phyloP scores from a whole-genome alignment of 2,888 invertebrate species.

The Phengaris arion region DNA sequence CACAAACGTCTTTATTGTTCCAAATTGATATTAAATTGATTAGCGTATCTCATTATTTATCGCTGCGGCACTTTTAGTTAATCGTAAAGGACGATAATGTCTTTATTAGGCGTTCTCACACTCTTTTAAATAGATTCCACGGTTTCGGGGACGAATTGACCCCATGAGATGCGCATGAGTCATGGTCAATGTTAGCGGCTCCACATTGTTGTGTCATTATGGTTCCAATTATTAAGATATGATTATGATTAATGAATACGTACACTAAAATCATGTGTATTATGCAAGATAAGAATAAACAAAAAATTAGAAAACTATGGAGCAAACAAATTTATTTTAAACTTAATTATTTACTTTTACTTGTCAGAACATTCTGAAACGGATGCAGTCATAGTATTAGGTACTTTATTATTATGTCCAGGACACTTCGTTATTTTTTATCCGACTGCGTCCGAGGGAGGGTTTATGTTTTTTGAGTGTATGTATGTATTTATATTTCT shows the following conservation, averaged over 20 bases:
- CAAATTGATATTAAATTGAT: slow-evolving; percentile 27
- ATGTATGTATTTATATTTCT: too few species aligned
- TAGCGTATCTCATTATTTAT: slow-evolving; percentile 24
- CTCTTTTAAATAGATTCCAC: slow-evolving; percentile 15
- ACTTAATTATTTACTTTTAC: too few species aligned
- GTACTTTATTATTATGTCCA: too few species aligned
- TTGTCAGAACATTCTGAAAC: too few species aligned
- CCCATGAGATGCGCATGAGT: neutral
- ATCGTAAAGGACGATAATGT: slow-evolving; percentile 20
- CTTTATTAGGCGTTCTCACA: slow-evolving; percentile 25
- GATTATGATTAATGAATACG: neutral
- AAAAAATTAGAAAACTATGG: too few species aligned
- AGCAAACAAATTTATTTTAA: too few species aligned
- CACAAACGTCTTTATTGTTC: slow-evolving; percentile 25
- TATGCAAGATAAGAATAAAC: too few species aligned
- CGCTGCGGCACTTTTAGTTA: slow-evolving; percentile 25
- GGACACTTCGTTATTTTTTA: too few species aligned
- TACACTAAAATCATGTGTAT: neutral
- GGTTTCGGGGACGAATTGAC: slow-evolving; percentile 20
- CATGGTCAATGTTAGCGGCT: slow-evolving; percentile 16
- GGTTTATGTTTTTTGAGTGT: too few species aligned
- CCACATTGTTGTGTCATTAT: neutral
- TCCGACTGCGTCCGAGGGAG: too few species aligned
- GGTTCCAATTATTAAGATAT: neutral
- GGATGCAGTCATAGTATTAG: too few species aligned